Evolutionary conservation across 2,888 invertebrate species (phyloP), one percentile per base, ranked within the genome.

Genomic region (Microctonus brassicae): DNA sequence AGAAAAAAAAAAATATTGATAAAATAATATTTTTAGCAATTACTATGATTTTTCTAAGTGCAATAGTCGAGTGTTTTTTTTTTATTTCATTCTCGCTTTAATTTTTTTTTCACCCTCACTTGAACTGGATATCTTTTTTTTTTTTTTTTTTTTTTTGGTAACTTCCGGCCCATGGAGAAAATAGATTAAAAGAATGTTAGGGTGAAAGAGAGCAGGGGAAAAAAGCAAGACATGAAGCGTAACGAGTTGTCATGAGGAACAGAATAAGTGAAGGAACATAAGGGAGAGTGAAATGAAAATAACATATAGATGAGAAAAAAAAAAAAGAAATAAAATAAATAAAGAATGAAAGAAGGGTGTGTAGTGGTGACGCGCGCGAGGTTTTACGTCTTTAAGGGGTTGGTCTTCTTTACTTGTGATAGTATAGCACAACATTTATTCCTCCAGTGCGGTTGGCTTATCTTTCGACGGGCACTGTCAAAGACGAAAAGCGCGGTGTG

Each of bases 401-500:
- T 60, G 58, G 69, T 68, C 36, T 69, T 76, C 68, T 71, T 69
- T 72, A 47, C n/a, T n/a, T n/a, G 11, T 55, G 55, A 26, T 55
- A 26, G 55, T 29, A 9, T n/a, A n/a, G n/a, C n/a, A 26, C 13
- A 55, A 24, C 24, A 20, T 73, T 55, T 65, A 69, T 74, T 70
- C n/a, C 75, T 73, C 65, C 72, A 71, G 67, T 68, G 69, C 52
- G 62, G 76, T 77, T 79, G 82, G 85, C 85, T 87, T 87, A 87
- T 87, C 86, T 83, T 74, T 74, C 80, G 80, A 82, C 85, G 82
- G 80, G 77, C 79, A 80, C 84, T 83, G 86, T 85, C 86, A 86
- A 86, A 85, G 84, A 83, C 82, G 83, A 84, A 78, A 76, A 78
- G 77, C 74, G 77, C 80, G 76, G 79, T 75, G 78, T 84, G 82